Conservation (phyloP, 2,888 invertebrate genomes). For the Idaea aversata region DNA sequence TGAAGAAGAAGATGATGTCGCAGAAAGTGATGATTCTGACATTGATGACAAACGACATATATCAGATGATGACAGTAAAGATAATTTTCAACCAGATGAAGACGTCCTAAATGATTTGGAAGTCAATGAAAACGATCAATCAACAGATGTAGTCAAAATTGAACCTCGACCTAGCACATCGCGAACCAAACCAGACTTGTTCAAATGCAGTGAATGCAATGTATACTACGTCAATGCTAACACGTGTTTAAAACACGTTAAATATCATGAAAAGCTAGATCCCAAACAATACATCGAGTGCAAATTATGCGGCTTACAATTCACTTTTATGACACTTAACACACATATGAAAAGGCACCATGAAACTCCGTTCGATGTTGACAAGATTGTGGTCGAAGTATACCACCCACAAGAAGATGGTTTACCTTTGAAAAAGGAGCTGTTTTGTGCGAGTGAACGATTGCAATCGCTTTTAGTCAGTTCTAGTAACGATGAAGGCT, state of each 20-base stretch:
- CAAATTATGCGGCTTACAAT: conserved; percentile 54
- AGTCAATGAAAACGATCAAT: neutral
- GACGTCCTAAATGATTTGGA: conserved; percentile 4
- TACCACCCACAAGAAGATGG: conserved; percentile 25
- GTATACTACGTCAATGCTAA: conserved; percentile 43
- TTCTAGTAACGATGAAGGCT: conserved; percentile 1
- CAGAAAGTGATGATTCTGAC: too few relatives aligned
- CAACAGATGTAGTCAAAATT: neutral
- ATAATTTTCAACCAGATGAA: neutral
- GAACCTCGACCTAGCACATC: neutral
- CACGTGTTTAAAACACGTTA: conserved; percentile 43
- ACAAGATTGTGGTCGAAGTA: conserved; percentile 45
- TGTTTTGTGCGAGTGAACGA: neutral
- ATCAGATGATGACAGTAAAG: too few relatives aligned
- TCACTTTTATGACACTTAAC: conserved; percentile 41
- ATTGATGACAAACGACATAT: too few relatives aligned
- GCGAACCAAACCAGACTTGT: conserved; percentile 17
- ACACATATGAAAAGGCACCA: conserved; percentile 48
- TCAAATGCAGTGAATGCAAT: conserved; percentile 45
- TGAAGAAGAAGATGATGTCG: too few relatives aligned
- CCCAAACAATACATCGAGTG: conserved; percentile 52
- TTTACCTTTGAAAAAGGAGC: neutral
- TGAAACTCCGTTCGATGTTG: conserved; percentile 36
- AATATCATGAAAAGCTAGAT: conserved; percentile 38
- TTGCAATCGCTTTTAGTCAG: conserved; percentile 7